These are phyloP conservation scores for Drosophila prolongata DNA, from an alignment of 2,888 invertebrate genomes.

Conservation along the genomic window DNA sequence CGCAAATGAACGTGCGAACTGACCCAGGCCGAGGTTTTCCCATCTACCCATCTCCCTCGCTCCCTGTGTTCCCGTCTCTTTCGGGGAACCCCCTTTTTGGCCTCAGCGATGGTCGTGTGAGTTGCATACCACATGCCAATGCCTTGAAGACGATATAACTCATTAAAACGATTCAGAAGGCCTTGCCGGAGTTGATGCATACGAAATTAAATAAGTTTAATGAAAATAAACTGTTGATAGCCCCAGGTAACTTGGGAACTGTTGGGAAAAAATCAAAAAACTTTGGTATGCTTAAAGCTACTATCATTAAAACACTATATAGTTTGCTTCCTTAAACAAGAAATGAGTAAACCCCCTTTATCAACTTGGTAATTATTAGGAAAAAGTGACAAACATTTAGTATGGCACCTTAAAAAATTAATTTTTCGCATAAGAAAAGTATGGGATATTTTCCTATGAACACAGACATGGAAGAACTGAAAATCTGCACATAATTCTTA, in stretches of 20 bases:
- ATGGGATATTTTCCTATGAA: too few relatives aligned
- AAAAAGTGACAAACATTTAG: too few relatives aligned
- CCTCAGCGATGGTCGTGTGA: conserved; percentile 23
- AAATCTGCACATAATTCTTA: too few relatives aligned
- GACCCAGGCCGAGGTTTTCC: conserved; percentile 56
- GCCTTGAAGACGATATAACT: neutral
- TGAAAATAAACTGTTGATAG: neutral
- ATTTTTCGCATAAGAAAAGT: too few relatives aligned
- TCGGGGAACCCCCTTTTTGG: conserved; percentile 3
- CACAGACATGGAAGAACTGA: too few relatives aligned
- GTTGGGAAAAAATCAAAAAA: neutral
- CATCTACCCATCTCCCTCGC: neutral
- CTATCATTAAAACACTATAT: too few relatives aligned
- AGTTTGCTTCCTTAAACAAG: too few relatives aligned
- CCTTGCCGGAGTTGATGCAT: neutral
- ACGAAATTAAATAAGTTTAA: neutral
- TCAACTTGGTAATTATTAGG: too few relatives aligned
- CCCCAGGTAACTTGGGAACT: neutral
- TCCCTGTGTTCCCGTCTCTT: neutral
- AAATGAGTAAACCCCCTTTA: too few relatives aligned
- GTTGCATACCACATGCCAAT: neutral
- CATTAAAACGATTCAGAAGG: neutral
- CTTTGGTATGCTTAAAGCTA: neutral
- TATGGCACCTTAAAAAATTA: too few relatives aligned
- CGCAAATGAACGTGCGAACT: conserved; percentile 76